Evolutionary conservation across 2,797 vertebrate species (phyloP), one percentile per base, ranked within the genome.

Genomic region (Cyclura pinguis): DNA sequence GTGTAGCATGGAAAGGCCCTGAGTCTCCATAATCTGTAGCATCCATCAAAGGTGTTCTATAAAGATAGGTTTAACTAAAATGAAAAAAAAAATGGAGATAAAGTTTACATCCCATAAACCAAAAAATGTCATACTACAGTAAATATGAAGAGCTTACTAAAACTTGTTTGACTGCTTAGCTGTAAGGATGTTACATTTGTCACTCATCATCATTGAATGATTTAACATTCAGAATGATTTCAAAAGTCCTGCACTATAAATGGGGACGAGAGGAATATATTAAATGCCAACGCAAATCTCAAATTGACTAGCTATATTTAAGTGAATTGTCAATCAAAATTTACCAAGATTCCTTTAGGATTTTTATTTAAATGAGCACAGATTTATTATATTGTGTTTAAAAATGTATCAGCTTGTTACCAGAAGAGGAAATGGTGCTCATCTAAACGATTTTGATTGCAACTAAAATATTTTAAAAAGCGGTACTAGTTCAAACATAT

Each of bases 31-130:
- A 73, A 32, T 85, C 4, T 74, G 50, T 35, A 12, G 50, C n/a
- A 35, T 29, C 29, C 18, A 85, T 81, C 82, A 85, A 67, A 93
- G 89, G 83, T 91, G 69, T 86, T 93, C 76, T 38, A 81, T 80
- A 89, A 92, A 85, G 27, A n/a, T 77, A 85, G 35, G 74, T 29
- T 83, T 76, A 72, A 64, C 62, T 89, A 72, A 32, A 80, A 85
- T 0, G 0, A 55, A 72, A 92, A 38, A 92, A 32, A 10, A 69
- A 69, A 69, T 74, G 90, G 86, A 93, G 52, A 64, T 32, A 85
- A 76, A 52, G 27, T 35, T 24, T 32, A 88, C 84, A 47, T 76
- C 67, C 85, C 18, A 52, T 1, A 78, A 18, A 20, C 86, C 50
- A 57, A 72, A 93, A 92, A 35, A 78, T 62, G 20, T 16, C 38